phyloP scores from a whole-genome alignment of 2,113 vertebrate species.

The Oreochromis tanganicae region DNA sequence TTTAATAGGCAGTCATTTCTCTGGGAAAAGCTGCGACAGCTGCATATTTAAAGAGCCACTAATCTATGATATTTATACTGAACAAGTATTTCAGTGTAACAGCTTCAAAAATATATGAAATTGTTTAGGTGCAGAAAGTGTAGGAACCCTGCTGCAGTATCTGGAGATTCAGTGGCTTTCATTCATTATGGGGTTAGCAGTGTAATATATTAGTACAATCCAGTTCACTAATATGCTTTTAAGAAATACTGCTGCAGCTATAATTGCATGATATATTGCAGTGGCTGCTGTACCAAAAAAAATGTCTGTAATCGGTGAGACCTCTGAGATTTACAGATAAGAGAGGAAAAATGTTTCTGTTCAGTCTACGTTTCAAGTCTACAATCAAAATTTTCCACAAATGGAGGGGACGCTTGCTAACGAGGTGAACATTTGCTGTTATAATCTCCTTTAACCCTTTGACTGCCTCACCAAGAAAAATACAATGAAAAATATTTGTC shows the following conservation, averaged over 20 bases:
- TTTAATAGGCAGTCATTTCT: neutral
- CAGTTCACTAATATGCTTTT: neutral
- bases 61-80: neutral
- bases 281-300: neutral
- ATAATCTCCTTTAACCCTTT: neutral
- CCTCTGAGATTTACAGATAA: neutral
- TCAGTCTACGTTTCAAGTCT: neutral
- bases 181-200: conserved; percentile 43
- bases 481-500: too few relatives aligned
- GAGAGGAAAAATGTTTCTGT: neutral
- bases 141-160: neutral
- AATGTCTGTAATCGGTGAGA: neutral
- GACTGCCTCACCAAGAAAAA: too few relatives aligned
- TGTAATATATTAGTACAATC: neutral
- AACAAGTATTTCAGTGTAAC: neutral
- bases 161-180: neutral
- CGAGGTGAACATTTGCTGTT: neutral
- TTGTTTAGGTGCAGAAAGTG: neutral
- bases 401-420: neutral
- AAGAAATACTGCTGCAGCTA: neutral
- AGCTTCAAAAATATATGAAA: neutral
- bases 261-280: neutral
- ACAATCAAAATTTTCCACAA: neutral
- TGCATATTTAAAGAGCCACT: neutral
- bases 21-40: neutral